A percentile compares a stretch with the other conserved stretches of the same genome.
Evolutionary conservation across 2,113 vertebrate genomes (phyloP).

Genomic region (Oreamnos americanus): DNA sequence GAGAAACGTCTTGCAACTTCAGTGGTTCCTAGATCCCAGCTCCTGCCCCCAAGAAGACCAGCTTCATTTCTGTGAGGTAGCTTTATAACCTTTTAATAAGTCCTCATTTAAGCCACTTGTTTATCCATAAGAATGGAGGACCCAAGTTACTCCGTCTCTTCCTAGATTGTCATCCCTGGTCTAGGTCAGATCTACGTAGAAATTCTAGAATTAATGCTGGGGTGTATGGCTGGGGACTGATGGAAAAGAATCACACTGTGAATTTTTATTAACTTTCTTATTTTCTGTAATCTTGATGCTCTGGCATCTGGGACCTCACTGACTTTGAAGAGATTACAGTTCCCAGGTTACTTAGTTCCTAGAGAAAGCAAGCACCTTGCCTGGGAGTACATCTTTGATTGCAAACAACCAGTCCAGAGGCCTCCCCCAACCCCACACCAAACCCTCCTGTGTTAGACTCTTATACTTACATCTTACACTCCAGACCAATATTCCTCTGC

Average conservation of each 20-base stretch:
- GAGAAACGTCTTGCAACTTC: neutral
- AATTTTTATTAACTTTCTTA: neutral
- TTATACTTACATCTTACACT: neutral
- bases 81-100: neutral
- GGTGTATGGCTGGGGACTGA: neutral
- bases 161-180: neutral
- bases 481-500: neutral
- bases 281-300: neutral
- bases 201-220: neutral
- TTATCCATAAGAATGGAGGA: neutral
- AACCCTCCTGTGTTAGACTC: neutral
- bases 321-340: neutral
- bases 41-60: neutral
- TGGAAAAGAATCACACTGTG: neutral
- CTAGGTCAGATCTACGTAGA: neutral
- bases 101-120: neutral
- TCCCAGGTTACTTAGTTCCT: neutral
- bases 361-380: neutral
- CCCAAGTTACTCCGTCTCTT: neutral
- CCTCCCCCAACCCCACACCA: no score
- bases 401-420: neutral
- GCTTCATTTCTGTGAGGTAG: neutral
- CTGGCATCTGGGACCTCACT: neutral
- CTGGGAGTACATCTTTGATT: neutral
- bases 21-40: neutral